Evolutionary conservation across 2,888 invertebrate genomes (phyloP).

Genomic region (Clostera curtula): DNA sequence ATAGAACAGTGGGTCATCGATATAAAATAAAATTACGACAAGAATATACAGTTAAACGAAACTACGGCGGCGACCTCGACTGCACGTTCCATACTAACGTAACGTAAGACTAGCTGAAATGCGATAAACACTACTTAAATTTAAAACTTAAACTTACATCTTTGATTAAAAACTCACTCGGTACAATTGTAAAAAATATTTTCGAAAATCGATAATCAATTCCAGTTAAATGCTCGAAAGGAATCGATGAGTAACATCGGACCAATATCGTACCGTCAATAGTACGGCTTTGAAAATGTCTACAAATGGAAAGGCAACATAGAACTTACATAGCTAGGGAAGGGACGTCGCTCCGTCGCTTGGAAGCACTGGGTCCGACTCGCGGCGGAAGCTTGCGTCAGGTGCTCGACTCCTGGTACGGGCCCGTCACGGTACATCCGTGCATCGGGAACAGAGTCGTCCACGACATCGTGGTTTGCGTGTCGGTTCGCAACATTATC

Average conservation of each 20-base stretch:
- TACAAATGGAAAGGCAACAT: constrained; percentile 28
- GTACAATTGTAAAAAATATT: constrained; percentile 55
- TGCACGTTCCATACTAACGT: constrained; percentile 58
- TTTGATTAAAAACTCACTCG: constrained; percentile 72
- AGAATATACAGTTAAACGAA: constrained; percentile 60
- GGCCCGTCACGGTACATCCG: constrained; percentile 89
- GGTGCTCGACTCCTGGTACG: constrained; percentile 81
- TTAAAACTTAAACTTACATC: constrained; percentile 70
- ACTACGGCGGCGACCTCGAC: constrained; percentile 52
- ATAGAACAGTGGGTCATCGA: constrained; percentile 42
- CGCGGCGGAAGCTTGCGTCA: constrained; percentile 49
- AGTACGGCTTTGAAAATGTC: constrained; percentile 18
- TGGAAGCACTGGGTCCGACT: constrained; percentile 22
- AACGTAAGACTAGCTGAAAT: constrained; percentile 75
- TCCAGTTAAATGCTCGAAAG: constrained; percentile 53
- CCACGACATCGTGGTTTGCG: constrained; percentile 88
- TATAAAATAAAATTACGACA: constrained; percentile 51
- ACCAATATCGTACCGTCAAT: constrained; percentile 27
- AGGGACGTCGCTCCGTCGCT: constrained; percentile 30
- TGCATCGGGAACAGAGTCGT: constrained; percentile 91
- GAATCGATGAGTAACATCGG: constrained; percentile 40
- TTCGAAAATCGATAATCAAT: constrained; percentile 55
- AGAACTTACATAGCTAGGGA: constrained; percentile 41
- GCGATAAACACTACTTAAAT: constrained; percentile 68
- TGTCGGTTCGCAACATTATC: constrained; percentile 75